phyloP scores from a whole-genome alignment of 2,113 vertebrate genomes.

The Hypomesus transpacificus region DNA sequence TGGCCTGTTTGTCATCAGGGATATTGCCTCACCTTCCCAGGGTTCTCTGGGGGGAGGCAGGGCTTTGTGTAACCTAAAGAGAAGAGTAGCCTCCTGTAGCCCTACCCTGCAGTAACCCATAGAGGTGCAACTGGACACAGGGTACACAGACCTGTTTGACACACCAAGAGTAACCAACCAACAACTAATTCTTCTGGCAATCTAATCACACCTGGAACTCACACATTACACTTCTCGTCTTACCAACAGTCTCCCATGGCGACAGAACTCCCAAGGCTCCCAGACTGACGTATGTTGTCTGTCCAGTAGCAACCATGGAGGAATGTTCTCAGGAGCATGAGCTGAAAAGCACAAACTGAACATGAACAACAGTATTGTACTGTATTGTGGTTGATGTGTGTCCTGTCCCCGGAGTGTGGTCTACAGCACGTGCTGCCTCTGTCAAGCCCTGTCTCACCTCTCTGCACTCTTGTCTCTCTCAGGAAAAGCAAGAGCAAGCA shows the following conservation, averaged over 20 bases:
- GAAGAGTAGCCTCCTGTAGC: not conserved
- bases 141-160: too few relatives aligned
- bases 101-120: too few relatives aligned
- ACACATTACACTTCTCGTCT: constrained; percentile 28
- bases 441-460: not conserved
- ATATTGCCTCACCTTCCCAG: not conserved
- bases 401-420: too few relatives aligned
- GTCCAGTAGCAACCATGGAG: not conserved
- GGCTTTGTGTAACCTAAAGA: not conserved
- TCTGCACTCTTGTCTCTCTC: constrained; percentile 44
- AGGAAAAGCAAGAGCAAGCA: constrained; percentile 73
- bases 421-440: not conserved
- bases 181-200: not conserved
- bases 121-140: too few relatives aligned
- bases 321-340: not conserved
- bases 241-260: constrained; percentile 57
- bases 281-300: constrained; percentile 8
- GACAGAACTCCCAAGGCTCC: constrained; percentile 40
- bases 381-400: too few relatives aligned
- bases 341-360: not conserved
- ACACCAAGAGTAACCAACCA: not conserved
- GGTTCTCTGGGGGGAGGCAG: not conserved
- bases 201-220: not conserved
- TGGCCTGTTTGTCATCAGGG: not conserved
- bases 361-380: not conserved